Evolutionary conservation across 2,113 vertebrate species (phyloP), one percentile per base, ranked within the genome.

Genomic region (Vulpes vulpes): DNA sequence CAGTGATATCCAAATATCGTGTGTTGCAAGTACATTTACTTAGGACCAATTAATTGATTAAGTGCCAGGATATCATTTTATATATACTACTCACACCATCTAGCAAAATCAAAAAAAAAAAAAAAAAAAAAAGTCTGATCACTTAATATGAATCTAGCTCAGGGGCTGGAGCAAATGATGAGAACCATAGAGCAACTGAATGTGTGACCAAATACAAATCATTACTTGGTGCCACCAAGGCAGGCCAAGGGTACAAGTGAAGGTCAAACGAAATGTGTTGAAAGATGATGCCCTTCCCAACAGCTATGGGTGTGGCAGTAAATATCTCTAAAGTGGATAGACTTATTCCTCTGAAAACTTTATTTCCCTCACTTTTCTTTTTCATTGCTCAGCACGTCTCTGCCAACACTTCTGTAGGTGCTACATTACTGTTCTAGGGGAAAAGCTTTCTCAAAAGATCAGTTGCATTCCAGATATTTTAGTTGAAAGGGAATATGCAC

Each of bases 21-120:
- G 22, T 60, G 27, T 67, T 85, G 10, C 30, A 79, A 89, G 38
- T 55, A 85, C 17, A 74, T 71, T 85, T 76, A 80, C 88, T 93
- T 74, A 53, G 16, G 69, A 74, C 3, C 59, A 84, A 95, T 51
- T 84, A 91, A 80, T 23, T 85, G 27, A 69, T 74, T 57, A 69
- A 32, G 88, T 91, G 32, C 43, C 62, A 49, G 55, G 65, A 73
- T 94, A 90, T 12, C 16, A 38, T 79, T 89, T 74, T 89, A n/a
- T 93, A 25, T 67, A 89, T 64, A 17, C 32, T 74, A 89, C 91
- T 93, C 62, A 89, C 53, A 95, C 38, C 59, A 91, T 96, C 67
- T 89, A 86, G 96, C 81, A 91, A 96, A 93, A 67, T 49, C 51
- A 11, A 73, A 89, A 96, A 85, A n/a, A 86, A 91, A 14, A 73